Base-by-base conservation (phyloP, 2,113 vertebrate genomes). In the Entelurus aequoreus region DNA sequence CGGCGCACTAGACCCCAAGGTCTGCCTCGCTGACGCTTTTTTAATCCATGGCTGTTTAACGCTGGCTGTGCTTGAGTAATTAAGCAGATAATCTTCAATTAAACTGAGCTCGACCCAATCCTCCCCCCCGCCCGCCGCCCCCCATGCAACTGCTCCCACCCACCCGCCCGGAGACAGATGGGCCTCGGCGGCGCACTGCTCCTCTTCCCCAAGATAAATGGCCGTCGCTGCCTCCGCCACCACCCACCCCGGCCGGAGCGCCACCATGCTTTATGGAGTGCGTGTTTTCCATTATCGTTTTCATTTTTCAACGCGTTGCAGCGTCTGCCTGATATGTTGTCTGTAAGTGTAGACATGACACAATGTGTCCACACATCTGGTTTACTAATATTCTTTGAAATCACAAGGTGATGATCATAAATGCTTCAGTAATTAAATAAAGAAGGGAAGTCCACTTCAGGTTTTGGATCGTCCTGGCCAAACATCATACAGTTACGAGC, bases 11-110 rank as follows among this genome's bases (percentile, higher is more conserved):
- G 85, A 86, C 82, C 84, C 85, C 62, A 71, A 81, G 83, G 82
- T 87, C 84, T 81, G 77, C 80, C 75, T 69, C 62, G 67, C 75
- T 71, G 81, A 74, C 61, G 77, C 69, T 84, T 84, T 78, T 69
- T 81, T 88, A 86, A 89, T 87, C 80, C 82, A 74, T 60, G 76
- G 71, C 82, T 86, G 80, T 88, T 87, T 87, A 88, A 80, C 76
- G 65, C 79, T 71, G 78, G 82, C 83, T 86, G 78, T 82, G 87
- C 88, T 88, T 84, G 78, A 89, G 84, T 89, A 90, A 88, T 88
- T 90, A 90, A 89, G 90, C 84, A 89, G 85, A 89, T 90, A 89
- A 90, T 89, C 85, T 88, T 89, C 86, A 89, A 88, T 90, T 89
- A 90, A 88, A 87, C 81, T 62, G 37, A 81, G 80, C 84, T 70